These are phyloP conservation scores for Beris morrisii DNA, from an alignment of 2,888 invertebrate species.

Conservation along the genomic window DNA sequence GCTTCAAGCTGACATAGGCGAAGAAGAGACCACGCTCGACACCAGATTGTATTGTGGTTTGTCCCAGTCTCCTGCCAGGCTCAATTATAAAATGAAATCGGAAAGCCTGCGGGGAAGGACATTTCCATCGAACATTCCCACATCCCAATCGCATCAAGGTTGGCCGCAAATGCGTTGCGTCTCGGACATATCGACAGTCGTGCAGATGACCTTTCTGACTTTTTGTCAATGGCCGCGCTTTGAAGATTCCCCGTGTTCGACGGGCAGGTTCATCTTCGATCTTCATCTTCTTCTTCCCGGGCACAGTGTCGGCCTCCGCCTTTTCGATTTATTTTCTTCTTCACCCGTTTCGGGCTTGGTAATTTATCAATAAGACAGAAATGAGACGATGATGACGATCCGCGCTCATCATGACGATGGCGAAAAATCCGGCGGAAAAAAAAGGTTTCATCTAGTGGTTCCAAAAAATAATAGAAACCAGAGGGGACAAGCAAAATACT, in stretches of 20 bases:
- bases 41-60: too few relatives aligned
- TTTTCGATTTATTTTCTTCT: constrained; percentile 11
- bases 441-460: neutral
- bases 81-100: constrained; percentile 20
- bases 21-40: too few relatives aligned
- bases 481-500: constrained; percentile 15
- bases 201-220: constrained; percentile 10
- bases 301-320: constrained; percentile 1
- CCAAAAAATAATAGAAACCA: constrained; percentile 10
- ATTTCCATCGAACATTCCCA: neutral
- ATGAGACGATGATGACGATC: constrained; percentile 30
- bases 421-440: constrained; percentile 14
- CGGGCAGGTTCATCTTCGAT: constrained; percentile 18
- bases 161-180: neutral
- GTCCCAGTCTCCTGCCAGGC: constrained; percentile 11
- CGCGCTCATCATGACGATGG: constrained; percentile 27
- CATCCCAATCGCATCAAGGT: neutral
- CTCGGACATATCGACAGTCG: neutral
- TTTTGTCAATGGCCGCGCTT: neutral
- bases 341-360: constrained; percentile 8
- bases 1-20: too few relatives aligned
- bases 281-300: constrained; percentile 1
- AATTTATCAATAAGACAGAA: constrained; percentile 31
- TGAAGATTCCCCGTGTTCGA: constrained; percentile 4
- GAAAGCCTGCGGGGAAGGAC: constrained; percentile 11